Evolutionary conservation across 2,888 invertebrate species (phyloP), one percentile per base, ranked within the genome.

Genomic region (Neoascia interrupta): DNA sequence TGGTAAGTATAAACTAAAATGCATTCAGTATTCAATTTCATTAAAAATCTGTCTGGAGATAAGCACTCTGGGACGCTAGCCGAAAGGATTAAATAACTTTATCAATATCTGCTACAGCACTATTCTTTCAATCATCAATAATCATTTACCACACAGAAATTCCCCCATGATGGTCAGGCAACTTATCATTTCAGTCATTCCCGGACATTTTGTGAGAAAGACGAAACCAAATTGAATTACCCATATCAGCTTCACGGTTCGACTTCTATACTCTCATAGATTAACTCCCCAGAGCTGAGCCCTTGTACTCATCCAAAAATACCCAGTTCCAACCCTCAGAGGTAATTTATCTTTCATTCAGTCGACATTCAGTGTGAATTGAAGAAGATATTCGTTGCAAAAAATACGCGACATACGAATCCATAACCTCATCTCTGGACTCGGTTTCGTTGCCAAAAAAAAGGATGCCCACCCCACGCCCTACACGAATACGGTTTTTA

Each of bases 311-410:
- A 21, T 36, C 56, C 61, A 49, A 36, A 11, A 51, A 58, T 49
- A 51, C 36, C 49, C 47, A 28, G 31, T 28, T 31, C 41, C 16
- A 60, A 73, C 54, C 61, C 79, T 49, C 79, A 28, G 41, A 73
- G 79, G 73, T 79, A 79, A 79, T 79, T 79, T 79, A 79, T 79
- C 79, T 79, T 66, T 66, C 61, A 61, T 73, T 79, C 79, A 73
- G 66, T 56, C 54, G 79, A 79, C 79, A 73, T 64, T 54, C 73
- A 49, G 73, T 73, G 58, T 64, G 64, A 76, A 76, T 60, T 72
- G 73, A 66, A 73, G 49, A 72, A 61, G 47, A 58, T 36, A 54
- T 36, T 60, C 47, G 31, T 36, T 5, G 0, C 21, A 56, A 45
- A 41, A 49, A 21, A 41, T 37, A n/a, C n/a, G n/a, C n/a, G 63